Percentiles rank a stretch among this genome's conserved stretches.
These are phyloP conservation scores for Archips crataeganus DNA, from an alignment of 2,888 invertebrate species.

Conservation along the genomic window DNA sequence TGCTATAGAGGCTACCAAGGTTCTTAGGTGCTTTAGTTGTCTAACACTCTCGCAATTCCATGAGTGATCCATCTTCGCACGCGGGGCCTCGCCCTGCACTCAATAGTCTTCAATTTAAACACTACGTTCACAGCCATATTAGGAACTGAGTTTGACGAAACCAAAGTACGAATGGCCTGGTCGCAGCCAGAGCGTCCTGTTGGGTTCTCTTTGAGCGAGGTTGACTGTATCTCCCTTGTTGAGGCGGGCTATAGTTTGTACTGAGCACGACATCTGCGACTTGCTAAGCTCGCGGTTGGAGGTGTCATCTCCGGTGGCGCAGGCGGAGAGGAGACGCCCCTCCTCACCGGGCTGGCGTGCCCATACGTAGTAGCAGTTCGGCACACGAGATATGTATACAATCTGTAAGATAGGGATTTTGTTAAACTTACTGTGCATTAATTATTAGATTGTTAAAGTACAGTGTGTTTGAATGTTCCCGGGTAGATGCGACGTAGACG, in stretches of 20 bases:
- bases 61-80: slow-evolving; percentile 38
- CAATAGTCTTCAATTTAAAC: slow-evolving; percentile 18
- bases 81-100: slow-evolving; percentile 37
- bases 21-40: background rate
- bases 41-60: slow-evolving; percentile 21
- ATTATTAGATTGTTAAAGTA: background rate
- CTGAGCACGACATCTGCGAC: slow-evolving; percentile 74
- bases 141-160: slow-evolving; percentile 78
- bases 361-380: slow-evolving; percentile 76
- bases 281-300: slow-evolving; percentile 51
- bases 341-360: slow-evolving; percentile 55
- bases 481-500: too few relatives aligned
- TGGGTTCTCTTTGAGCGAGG: slow-evolving; percentile 71
- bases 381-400: slow-evolving; percentile 70
- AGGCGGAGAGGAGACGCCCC: slow-evolving; percentile 64
- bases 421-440: too few relatives aligned
- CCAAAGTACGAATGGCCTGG: slow-evolving; percentile 76
- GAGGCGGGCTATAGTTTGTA: slow-evolving; percentile 70
- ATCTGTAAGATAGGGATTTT: slow-evolving; percentile 58
- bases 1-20: too few relatives aligned
- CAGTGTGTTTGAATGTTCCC: too few relatives aligned
- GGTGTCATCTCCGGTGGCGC: slow-evolving; percentile 72
- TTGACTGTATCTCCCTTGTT: slow-evolving; percentile 68
- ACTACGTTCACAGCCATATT: slow-evolving; percentile 66
- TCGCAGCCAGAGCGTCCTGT: slow-evolving; percentile 70